Conservation (phyloP, 2,797 vertebrate genomes). For the Typhlichthys eigenmanni region DNA sequence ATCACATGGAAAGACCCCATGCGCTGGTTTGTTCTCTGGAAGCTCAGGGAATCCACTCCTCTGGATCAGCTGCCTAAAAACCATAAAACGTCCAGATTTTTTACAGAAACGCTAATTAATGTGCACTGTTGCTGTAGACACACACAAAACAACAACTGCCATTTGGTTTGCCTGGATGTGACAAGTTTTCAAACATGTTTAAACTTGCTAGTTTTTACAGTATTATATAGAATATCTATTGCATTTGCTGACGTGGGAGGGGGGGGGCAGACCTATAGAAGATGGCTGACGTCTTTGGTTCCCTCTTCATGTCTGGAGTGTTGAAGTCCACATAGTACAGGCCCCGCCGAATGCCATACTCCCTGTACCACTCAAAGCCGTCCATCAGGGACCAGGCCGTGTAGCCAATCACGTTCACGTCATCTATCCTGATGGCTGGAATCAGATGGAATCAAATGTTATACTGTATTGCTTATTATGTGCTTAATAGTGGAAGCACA, state of each 20-base stretch:
- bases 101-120: neutral
- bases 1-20: slow-evolving; percentile 87
- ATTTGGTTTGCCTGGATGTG: too few species aligned
- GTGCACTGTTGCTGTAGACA: too few species aligned
- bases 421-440: slow-evolving; percentile 86
- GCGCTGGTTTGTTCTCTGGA: slow-evolving; percentile 84
- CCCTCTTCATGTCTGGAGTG: slow-evolving; percentile 86
- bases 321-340: slow-evolving; percentile 94
- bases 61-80: slow-evolving; percentile 84
- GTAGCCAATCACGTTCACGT: slow-evolving; percentile 90
- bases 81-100: neutral
- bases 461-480: neutral
- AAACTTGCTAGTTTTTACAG: too few species aligned
- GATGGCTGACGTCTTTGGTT: slow-evolving; percentile 91
- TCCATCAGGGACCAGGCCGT: slow-evolving; percentile 96
- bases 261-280: slow-evolving; percentile 79
- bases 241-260: too few species aligned
- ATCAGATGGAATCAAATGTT: neutral
- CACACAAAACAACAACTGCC: too few species aligned
- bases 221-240: too few species aligned
- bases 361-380: slow-evolving; percentile 93
- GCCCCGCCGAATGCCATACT: slow-evolving; percentile 89
- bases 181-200: too few species aligned
- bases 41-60: slow-evolving; percentile 91
- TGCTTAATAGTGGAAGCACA: neutral